These are phyloP conservation scores for Pandemis corylana DNA, from an alignment of 2,888 invertebrate species.

Conservation along the genomic window DNA sequence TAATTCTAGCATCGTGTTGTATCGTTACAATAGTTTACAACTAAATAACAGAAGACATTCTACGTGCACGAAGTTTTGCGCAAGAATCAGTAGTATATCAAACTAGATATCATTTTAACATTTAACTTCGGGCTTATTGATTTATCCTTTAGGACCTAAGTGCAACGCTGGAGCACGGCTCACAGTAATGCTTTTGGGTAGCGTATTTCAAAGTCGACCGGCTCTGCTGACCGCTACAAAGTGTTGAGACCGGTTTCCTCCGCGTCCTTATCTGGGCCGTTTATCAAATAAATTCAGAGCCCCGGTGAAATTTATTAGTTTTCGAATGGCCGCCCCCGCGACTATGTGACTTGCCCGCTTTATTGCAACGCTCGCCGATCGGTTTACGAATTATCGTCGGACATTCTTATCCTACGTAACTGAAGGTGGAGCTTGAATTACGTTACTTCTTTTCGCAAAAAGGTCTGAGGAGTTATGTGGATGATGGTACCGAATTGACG, in stretches of 20 bases:
- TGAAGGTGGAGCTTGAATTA: slow-evolving; percentile 51
- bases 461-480: background rate
- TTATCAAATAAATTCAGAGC: slow-evolving; percentile 81
- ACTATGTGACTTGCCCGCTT: slow-evolving; percentile 64
- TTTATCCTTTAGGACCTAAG: background rate
- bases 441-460: slow-evolving; percentile 17
- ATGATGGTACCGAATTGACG: background rate
- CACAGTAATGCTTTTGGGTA: slow-evolving; percentile 44
- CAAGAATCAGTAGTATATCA: background rate
- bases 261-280: slow-evolving; percentile 73
- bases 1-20: no score
- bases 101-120: slow-evolving; percentile 2
- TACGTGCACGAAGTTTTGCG: background rate
- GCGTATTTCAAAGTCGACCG: slow-evolving; percentile 46
- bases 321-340: slow-evolving; percentile 73
- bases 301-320: slow-evolving; percentile 78
- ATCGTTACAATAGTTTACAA: background rate
- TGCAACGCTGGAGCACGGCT: slow-evolving; percentile 27
- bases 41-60: background rate
- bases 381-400: slow-evolving; percentile 62
- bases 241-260: slow-evolving; percentile 60
- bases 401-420: slow-evolving; percentile 53
- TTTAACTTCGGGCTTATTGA: background rate
- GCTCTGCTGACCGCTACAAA: slow-evolving; percentile 62
- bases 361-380: slow-evolving; percentile 63